A percentile compares a stretch with the other conserved stretches of the same genome.
phyloP scores from a whole-genome alignment of 1,140 invertebrate species.

The Sycophila sp. region DNA sequence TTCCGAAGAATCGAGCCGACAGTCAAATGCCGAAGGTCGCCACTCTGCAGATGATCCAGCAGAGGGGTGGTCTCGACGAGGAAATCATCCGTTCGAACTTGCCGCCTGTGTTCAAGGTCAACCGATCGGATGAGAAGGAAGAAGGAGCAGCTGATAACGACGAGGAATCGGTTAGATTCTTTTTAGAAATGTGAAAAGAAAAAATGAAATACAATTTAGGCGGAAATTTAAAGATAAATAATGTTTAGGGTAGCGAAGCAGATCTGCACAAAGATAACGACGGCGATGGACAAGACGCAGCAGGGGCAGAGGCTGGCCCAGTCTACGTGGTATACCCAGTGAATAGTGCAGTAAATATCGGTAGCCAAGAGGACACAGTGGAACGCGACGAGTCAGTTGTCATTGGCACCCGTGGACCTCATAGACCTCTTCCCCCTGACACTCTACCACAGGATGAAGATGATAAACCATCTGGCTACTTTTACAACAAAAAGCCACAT shows the following conservation, averaged over 20 bases:
- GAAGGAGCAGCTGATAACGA: constrained; percentile 9
- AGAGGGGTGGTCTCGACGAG: constrained; percentile 51
- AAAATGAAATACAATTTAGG: too few relatives aligned
- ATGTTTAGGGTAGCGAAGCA: constrained; percentile 20
- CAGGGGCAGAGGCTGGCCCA: constrained; percentile 41
- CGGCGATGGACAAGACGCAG: neutral
- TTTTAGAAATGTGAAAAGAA: neutral
- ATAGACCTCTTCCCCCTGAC: constrained; percentile 68
- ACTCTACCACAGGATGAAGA: constrained; percentile 48
- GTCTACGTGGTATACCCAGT: constrained; percentile 75
- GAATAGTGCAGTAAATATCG: constrained; percentile 62
- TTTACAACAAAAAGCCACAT: constrained; percentile 39
- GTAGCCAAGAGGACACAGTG: constrained; percentile 63
- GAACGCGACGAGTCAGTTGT: constrained; percentile 68
- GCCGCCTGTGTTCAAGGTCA: constrained; percentile 35
- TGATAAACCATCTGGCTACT: neutral
- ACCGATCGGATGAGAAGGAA: constrained; percentile 34
- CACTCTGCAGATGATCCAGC: constrained; percentile 75
- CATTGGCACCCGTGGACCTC: constrained; percentile 68
- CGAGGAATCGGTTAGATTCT: constrained; percentile 8
- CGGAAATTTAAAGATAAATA: too few relatives aligned
- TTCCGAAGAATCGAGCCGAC: constrained; percentile 55
- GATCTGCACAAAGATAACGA: constrained; percentile 45
- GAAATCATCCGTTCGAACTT: constrained; percentile 42
- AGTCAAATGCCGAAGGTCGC: constrained; percentile 53